A percentile compares a stretch with the other conserved stretches of the same genome.
These are phyloP conservation scores for Montipora sp. DNA, from an alignment of 64 coral and sea anemone genomes.

Conservation along the genomic window DNA sequence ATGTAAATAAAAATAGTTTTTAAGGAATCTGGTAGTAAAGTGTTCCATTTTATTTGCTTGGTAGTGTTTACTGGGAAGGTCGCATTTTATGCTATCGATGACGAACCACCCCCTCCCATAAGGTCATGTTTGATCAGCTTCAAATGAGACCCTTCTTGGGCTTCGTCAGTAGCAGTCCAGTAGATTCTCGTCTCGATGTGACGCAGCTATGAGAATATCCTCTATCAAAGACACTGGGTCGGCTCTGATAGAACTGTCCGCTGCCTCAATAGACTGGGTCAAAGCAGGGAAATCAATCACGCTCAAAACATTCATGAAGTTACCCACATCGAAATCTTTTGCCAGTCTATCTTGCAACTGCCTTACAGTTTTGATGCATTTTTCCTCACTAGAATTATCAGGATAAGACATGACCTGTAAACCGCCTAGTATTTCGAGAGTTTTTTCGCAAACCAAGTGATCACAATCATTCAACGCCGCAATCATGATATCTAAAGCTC, in stretches of 20 bases:
- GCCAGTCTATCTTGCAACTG: constrained; percentile 10
- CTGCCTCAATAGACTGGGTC: constrained; percentile 17
- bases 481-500: constrained; percentile 52
- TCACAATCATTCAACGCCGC: constrained; percentile 80
- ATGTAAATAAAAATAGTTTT: background rate
- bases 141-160: too few species aligned
- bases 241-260: constrained; percentile 64
- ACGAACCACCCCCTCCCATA: too few species aligned
- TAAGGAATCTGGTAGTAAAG: background rate
- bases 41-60: background rate
- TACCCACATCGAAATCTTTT: constrained; percentile 9
- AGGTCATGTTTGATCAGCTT: too few species aligned
- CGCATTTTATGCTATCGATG: background rate
- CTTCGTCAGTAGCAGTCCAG: constrained; percentile 81
- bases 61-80: background rate
- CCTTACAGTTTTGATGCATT: background rate
- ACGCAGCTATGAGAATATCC: constrained; percentile 72
- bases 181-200: constrained; percentile 70
- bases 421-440: constrained; percentile 44
- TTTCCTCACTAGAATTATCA: background rate
- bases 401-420: constrained; percentile 31
- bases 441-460: constrained; percentile 79
- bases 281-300: constrained; percentile 50
- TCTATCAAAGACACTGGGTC: constrained; percentile 75
- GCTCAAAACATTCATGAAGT: constrained; percentile 39